Conservation (phyloP, 2,888 invertebrate genomes). For the Holacanthella duospinosa region DNA sequence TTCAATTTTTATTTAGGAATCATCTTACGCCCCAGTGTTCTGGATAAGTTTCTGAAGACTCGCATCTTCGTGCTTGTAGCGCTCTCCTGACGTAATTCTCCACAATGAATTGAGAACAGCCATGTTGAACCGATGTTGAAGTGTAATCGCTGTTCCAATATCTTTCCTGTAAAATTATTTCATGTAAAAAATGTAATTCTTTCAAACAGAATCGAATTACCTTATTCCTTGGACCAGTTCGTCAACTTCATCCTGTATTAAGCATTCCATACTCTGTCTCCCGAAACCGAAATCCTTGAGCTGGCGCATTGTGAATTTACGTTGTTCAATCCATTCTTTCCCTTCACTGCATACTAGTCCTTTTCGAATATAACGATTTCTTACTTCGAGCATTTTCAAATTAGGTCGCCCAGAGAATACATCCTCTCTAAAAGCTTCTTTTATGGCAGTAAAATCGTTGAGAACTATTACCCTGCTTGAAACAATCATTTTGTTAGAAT, state of each 20-base stretch:
- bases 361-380: slow-evolving; percentile 30
- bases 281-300: slow-evolving; percentile 33
- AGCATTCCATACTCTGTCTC: slow-evolving; percentile 30
- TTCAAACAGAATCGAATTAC: slow-evolving; percentile 16
- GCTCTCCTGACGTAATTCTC: slow-evolving; percentile 35
- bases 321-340: slow-evolving; percentile 30
- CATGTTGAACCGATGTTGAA: slow-evolving; percentile 26
- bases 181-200: neutral
- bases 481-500: neutral
- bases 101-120: slow-evolving; percentile 35
- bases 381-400: slow-evolving; percentile 34
- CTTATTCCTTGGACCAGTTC: slow-evolving; percentile 26
- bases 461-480: slow-evolving; percentile 30
- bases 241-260: slow-evolving; percentile 29
- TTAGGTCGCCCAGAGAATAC: slow-evolving; percentile 32
- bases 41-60: slow-evolving; percentile 26
- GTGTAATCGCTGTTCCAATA: slow-evolving; percentile 19
- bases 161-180: slow-evolving; percentile 16
- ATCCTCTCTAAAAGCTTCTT: slow-evolving; percentile 34
- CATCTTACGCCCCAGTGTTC: slow-evolving; percentile 34
- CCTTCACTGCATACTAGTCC: slow-evolving; percentile 37
- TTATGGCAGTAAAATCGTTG: slow-evolving; percentile 29
- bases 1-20: neutral
- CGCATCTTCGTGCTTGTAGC: slow-evolving; percentile 32
- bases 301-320: slow-evolving; percentile 34